phyloP scores from a whole-genome alignment of 2,797 vertebrate genomes.

The Sebastes hopkinsi region DNA sequence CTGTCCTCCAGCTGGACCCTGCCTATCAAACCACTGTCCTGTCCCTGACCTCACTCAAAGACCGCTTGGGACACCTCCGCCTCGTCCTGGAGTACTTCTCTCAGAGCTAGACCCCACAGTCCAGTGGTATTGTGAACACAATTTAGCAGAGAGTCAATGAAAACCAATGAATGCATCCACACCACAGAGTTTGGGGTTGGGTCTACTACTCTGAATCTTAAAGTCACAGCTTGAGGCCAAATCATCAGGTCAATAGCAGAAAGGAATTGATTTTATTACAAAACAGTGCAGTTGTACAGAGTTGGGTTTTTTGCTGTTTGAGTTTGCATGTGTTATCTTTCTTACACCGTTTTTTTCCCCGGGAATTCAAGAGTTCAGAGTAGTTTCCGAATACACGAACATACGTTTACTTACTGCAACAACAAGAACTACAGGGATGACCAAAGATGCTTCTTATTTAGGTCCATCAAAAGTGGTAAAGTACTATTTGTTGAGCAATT shows the following conservation, averaged over 20 bases:
- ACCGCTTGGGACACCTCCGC: conserved; percentile 87
- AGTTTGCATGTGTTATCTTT: conserved; percentile 27
- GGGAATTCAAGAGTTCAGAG: neutral
- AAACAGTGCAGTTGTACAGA: neutral
- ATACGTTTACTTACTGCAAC: neutral
- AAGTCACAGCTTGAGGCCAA: conserved; percentile 26
- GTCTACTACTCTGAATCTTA: neutral
- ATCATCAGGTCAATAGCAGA: conserved; percentile 5
- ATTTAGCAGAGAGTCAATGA: neutral
- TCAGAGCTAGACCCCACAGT: conserved; percentile 74
- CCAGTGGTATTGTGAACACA: neutral
- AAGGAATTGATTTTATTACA: neutral
- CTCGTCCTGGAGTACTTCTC: conserved; percentile 86
- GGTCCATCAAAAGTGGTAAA: conserved; percentile 2
- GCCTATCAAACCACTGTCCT: conserved; percentile 88
- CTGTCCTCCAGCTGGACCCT: conserved; percentile 89
- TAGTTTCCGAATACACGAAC: neutral
- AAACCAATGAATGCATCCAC: conserved; percentile 17
- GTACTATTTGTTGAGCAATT: neutral
- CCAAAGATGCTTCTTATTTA: conserved; percentile 57
- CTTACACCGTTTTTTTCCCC: neutral
- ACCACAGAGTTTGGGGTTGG: neutral
- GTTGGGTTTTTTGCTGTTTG: conserved; percentile 2
- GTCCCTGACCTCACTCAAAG: conserved; percentile 86
- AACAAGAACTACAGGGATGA: conserved; percentile 21